phyloP scores from a whole-genome alignment of 2,888 invertebrate genomes.

The Scaptomyza polygonia region DNA sequence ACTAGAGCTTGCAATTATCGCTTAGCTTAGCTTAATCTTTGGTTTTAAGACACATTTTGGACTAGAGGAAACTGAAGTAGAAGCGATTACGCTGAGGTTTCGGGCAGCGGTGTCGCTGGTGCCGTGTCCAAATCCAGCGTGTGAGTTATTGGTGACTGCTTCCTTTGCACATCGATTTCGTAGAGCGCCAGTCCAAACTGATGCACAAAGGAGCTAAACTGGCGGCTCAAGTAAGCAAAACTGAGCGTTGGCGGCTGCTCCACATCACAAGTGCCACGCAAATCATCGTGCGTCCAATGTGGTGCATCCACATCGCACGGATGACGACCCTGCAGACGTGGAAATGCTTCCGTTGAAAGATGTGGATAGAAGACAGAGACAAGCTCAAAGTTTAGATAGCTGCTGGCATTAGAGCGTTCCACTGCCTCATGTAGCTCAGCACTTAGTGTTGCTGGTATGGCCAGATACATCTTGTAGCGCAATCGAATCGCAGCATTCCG shows the following conservation, averaged over 20 bases:
- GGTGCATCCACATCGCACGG: constrained; percentile 82
- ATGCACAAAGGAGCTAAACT: constrained; percentile 84
- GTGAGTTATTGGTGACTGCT: constrained; percentile 32
- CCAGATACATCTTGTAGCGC: constrained; percentile 89
- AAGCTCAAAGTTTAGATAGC: constrained; percentile 85
- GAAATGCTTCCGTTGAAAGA: constrained; percentile 90
- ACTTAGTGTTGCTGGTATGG: constrained; percentile 89
- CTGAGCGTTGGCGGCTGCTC: constrained; percentile 70
- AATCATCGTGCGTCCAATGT: constrained; percentile 75
- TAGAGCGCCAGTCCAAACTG: constrained; percentile 86
- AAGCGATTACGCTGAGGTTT: constrained; percentile 45
- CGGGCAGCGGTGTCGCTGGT: constrained; percentile 32
- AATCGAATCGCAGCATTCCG: constrained; percentile 85
- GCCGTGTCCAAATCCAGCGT: constrained; percentile 29
- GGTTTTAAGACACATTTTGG: constrained; percentile 66
- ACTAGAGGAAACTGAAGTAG: constrained; percentile 27
- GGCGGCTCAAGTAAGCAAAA: constrained; percentile 71
- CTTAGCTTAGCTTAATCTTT: constrained; percentile 65
- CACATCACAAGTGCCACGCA: constrained; percentile 76
- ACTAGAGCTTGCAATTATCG: constrained; percentile 31
- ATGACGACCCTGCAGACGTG: constrained; percentile 85
- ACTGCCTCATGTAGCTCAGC: constrained; percentile 85
- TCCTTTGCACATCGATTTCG: constrained; percentile 83
- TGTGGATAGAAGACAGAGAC: constrained; percentile 90
- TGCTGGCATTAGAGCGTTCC: constrained; percentile 81